phyloP scores from a whole-genome alignment of 2,888 invertebrate species.

The Lepidochrysops patricia region DNA sequence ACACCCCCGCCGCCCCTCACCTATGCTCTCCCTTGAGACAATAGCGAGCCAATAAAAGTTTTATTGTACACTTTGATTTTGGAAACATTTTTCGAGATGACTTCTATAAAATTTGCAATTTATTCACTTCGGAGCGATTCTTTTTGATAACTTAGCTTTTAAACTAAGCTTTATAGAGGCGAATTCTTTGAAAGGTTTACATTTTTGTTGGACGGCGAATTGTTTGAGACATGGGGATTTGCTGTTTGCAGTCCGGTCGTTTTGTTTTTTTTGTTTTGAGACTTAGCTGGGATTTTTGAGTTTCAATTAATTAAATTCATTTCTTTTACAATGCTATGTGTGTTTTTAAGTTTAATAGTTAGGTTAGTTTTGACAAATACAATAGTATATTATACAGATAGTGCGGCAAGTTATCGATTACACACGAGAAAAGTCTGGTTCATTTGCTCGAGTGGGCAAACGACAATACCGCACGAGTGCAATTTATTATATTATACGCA shows the following conservation, averaged over 20 bases:
- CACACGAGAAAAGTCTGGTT: too few species aligned
- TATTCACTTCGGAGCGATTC: conserved; percentile 43
- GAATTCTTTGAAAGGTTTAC: neutral
- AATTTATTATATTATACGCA: too few species aligned
- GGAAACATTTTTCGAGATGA: conserved; percentile 60
- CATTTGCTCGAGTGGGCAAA: too few species aligned
- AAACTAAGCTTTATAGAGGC: conserved; percentile 25
- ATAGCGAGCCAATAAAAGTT: conserved; percentile 65
- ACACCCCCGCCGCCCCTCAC: conserved; percentile 28
- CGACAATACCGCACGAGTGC: too few species aligned
- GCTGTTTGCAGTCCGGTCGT: neutral
- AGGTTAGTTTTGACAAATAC: neutral
- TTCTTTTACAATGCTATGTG: neutral
- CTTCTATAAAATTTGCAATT: conserved; percentile 63
- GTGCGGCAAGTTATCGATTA: too few species aligned
- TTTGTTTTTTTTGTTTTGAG: neutral
- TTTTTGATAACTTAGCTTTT: conserved; percentile 41
- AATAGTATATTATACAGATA: too few species aligned
- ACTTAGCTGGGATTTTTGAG: neutral
- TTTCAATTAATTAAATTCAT: neutral
- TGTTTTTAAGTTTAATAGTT: neutral
- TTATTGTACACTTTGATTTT: conserved; percentile 64
- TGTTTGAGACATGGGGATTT: neutral
- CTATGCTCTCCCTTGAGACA: conserved; percentile 43
- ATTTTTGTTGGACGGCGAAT: neutral